Evolutionary conservation across 2,888 invertebrate genomes (phyloP), one percentile per base, ranked within the genome.

Genomic region (Gastrophysa polygoni): DNA sequence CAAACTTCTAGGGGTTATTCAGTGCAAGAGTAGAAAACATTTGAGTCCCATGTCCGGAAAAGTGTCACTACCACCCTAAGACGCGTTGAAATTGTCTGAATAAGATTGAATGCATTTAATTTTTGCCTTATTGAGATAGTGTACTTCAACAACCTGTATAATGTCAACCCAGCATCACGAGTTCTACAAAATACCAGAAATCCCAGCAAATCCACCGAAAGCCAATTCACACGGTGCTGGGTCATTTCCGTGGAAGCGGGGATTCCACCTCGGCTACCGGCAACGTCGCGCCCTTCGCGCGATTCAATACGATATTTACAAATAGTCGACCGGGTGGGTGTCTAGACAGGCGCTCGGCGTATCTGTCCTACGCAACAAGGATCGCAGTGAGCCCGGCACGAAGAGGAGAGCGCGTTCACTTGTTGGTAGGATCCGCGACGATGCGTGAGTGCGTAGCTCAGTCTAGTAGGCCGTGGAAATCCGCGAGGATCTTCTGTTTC

Each of bases 311-410:
- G 67, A 64, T 71, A 71, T 71, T 71, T 71, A 71, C 71, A 69
- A 69, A 71, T 71, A 71, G 68, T 67, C 66, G 64, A 63, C 68
- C 62, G 66, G 49, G 56, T 57, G 64, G 43, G 48, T 54, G 69
- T 70, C 71, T 71, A 71, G 71, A 71, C 71, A 46, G 55, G 55
- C 63, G 63, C 57, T 58, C 57, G 20, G 59, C 43, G 18, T 7
- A 61, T 66, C 61, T 67, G 72, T 71, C 72, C 72, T 72, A 72
- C 72, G 70, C 72, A 72, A 72, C 70, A 70, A 66, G 58, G 57
- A 62, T 66, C 63, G 65, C 57, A 70, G 72, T 72, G 70, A 50
- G 70, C 68, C 57, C 21, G 34, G 56, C 55, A 47, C 3, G 47
- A 2, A 20, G 2, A 10, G 20, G n/a, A 21, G 1, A 20, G n/a